These are phyloP conservation scores for Acestrorhynchus altus DNA, from an alignment of 2,797 vertebrate species.

Conservation along the genomic window DNA sequence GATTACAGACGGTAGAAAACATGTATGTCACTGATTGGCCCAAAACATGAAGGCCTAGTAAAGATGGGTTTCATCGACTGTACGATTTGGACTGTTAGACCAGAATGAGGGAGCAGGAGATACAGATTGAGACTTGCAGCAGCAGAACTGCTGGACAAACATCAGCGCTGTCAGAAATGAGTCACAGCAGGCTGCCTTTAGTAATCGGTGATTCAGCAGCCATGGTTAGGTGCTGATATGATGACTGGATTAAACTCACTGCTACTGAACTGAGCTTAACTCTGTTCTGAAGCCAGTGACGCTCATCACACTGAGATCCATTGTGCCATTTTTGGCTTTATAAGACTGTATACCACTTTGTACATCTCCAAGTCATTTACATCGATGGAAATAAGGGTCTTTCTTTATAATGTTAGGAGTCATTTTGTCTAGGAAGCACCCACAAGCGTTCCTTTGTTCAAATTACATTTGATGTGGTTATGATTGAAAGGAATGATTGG, in stretches of 20 bases:
- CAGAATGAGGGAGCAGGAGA: not conserved
- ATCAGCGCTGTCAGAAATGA: not conserved
- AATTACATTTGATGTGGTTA: not conserved
- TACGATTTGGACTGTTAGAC: not conserved
- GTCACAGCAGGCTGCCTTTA: not conserved
- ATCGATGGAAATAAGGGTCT: constrained; percentile 45
- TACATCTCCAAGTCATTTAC: constrained; percentile 44
- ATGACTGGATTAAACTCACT: constrained; percentile 9
- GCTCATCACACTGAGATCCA: constrained; percentile 29
- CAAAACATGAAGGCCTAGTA: not conserved
- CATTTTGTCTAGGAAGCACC: constrained; percentile 36
- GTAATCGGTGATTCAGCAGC: constrained; percentile 41
- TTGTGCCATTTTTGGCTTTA: constrained; percentile 46
- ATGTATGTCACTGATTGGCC: not conserved
- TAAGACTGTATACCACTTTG: constrained; percentile 2
- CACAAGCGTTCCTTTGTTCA: constrained; percentile 46
- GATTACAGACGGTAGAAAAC: not conserved
- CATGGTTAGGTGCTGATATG: not conserved
- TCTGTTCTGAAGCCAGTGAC: not conserved
- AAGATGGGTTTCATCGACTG: not conserved
- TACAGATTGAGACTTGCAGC: constrained; percentile 17
- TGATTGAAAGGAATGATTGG: constrained; percentile 6
- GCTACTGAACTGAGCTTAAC: not conserved
- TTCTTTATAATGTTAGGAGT: constrained; percentile 36
- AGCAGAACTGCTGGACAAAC: no score